Evolutionary conservation across 92 coral and sea anemone genomes (phyloP), one percentile per base, ranked within the genome.

Genomic region (Zoanthus sansibaricus): DNA sequence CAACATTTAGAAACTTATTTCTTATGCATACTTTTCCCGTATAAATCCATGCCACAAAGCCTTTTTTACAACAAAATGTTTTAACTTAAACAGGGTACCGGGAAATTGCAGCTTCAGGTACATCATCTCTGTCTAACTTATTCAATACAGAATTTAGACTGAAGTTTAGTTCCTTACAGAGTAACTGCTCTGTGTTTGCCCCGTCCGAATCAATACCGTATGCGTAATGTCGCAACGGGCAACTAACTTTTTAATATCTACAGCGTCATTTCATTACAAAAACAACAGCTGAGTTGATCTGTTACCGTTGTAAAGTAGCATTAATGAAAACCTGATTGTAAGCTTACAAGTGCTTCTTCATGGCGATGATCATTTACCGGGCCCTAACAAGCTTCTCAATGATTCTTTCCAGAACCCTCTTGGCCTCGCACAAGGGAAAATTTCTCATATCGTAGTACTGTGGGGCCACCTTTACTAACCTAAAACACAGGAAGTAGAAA

Each of bases 361-460:
- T 25, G 74, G 12, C 33, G 16, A 30, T 25, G 69, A 20, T 11
- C 12, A 16, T 56, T 87, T 88, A 94, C 84, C 92, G 88, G 48
- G 92, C 86, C 82, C 94, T 80, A 82, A 87, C 89, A 37, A 95
- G 74, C 55, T 93, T 93, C 86, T 97, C 99, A 0, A 97, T 87
- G 86, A 97, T 95, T 77, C 99, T 92, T 68, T 97, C 99, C 88
- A 97, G 78, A 33, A 97, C 94, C 32, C 99, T 91, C 96, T 90
- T 97, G 84, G 99, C 98, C 88, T 97, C 99, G 37, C 99, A 97
- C 91, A 92, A 95, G 56, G 99, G 99, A 93, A 97, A 97, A 88
- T 97, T 97, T 20, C 98, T 90, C 99, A 97, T 97, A 87, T 97
- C 99, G 66, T 97, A 97, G 92, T 97, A 97, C 88, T 92, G 98